These are phyloP conservation scores for Hypotaenidia okinawae DNA, from an alignment of 2,797 vertebrate species.

Conservation along the genomic window DNA sequence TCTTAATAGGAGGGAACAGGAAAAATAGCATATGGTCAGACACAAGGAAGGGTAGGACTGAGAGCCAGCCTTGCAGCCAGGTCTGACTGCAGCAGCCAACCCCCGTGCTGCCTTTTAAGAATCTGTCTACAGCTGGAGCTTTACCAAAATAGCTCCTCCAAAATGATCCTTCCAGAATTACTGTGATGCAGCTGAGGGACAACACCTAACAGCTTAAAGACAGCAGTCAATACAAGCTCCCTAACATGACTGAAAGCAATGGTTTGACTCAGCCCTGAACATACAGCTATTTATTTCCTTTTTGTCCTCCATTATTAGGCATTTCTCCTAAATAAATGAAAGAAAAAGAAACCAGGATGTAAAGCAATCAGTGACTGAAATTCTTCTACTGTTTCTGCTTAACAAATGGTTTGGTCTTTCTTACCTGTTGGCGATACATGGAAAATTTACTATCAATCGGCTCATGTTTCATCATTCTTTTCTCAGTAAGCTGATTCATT, in stretches of 20 bases:
- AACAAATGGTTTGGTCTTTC: background rate
- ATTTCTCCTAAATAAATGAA: background rate
- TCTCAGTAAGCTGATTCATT: constrained; percentile 93
- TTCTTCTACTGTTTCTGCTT: background rate
- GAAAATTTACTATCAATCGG: constrained; percentile 91
- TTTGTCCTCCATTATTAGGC: background rate
- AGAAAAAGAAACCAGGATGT: background rate
- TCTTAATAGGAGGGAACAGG: background rate
- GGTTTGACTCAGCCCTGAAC: background rate
- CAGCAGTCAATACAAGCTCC: background rate
- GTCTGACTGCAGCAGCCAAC: constrained; percentile 7
- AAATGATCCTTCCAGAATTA: background rate
- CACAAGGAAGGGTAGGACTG: background rate
- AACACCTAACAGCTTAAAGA: background rate
- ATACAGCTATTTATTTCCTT: background rate
- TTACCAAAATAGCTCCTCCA: constrained; percentile 6
- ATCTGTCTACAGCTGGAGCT: constrained; percentile 35
- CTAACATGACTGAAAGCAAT: background rate
- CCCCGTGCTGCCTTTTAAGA: background rate
- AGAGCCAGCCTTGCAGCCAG: background rate
- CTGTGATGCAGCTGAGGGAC: background rate
- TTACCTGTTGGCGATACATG: constrained; percentile 93
- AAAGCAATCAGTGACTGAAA: background rate
- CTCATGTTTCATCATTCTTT: constrained; percentile 92
- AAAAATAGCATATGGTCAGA: background rate